Base-by-base conservation (phyloP, 37 sponge, comb jelly and placozoan genomes). In the Axinella damicornis region DNA sequence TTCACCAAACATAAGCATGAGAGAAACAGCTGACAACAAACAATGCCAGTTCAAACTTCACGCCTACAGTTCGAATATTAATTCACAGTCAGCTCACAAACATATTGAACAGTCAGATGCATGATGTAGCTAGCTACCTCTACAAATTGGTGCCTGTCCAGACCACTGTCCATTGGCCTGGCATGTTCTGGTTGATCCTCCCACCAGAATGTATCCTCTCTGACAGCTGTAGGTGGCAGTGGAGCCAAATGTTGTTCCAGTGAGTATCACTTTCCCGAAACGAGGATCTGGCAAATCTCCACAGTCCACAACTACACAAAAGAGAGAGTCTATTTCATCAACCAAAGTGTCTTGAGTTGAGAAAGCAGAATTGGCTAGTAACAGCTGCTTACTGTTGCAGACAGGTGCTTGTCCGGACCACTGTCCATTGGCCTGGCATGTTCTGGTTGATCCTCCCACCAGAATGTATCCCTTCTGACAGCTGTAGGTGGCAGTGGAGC, bases 381-480 rank as follows among this genome's bases (percentile, higher is more conserved):
- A 57, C 32, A 14, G 15, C 20, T 34, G 5, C 21, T 69, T 36
- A 90, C 90, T 40, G 57, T 62, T 62, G 61, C 90, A 90, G 15
- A 65, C 62, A 32, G 90, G 90, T 57, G 28, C 65, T 13, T 14
- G 27, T 34, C 81, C 73, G 28, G 73, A 52, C 84, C 84, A 89
- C 19, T 46, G 37, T 32, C 89, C 89, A 53, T 60, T 82, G 41
- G 74, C 27, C 55, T 59, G 77, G 39, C 89, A 88, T 33, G 53
- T 46, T 58, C 89, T 61, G 2, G 22, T 28, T 17, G 9, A 30
- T 25, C 21, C 61, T 37, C 89, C 89, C 37, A 15, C 31, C 54
- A 88, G 36, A 25, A 38, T 66, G 61, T 76, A 88, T 1, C 89
- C 89, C 57, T 11, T 41, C 37, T 71, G 28, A 64, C 89, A 88